Conservation (phyloP, 1,140 invertebrate genomes). For the Plectus sambesii region DNA sequence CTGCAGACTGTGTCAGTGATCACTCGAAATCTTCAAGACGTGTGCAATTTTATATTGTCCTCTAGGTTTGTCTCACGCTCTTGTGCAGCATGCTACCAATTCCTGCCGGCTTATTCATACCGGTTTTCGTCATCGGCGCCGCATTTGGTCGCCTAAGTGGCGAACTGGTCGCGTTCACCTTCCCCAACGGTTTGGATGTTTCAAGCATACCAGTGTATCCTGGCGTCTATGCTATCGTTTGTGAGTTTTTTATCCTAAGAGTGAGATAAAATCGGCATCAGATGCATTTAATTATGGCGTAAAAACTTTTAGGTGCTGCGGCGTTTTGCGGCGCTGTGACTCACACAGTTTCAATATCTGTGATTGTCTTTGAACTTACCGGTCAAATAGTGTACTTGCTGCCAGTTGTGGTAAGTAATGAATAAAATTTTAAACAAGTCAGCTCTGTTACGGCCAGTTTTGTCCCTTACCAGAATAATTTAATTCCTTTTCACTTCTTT, state of each 20-base stretch:
- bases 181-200: constrained; percentile 73
- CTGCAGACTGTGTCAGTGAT: no score
- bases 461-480: no score
- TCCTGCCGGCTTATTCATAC: constrained; percentile 87
- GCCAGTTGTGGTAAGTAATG: constrained; percentile 65
- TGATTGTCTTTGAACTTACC: constrained; percentile 96
- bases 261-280: constrained; percentile 3
- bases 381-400: constrained; percentile 92
- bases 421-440: neutral
- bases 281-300: neutral
- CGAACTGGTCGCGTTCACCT: constrained; percentile 80
- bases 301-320: constrained; percentile 30
- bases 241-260: constrained; percentile 32
- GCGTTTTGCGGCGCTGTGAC: constrained; percentile 56
- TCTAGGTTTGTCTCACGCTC: constrained; percentile 81
- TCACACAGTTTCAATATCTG: constrained; percentile 90
- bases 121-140: constrained; percentile 84
- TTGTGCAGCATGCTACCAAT: constrained; percentile 87
- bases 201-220: constrained; percentile 72
- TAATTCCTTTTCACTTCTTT: no score
- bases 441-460: no score
- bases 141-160: constrained; percentile 71
- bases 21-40: no score
- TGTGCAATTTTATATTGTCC: no score
- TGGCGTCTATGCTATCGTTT: constrained; percentile 55